Evolutionary conservation across 2,797 vertebrate species (phyloP), one percentile per base, ranked within the genome.

Genomic region (Harpagifer antarcticus): DNA sequence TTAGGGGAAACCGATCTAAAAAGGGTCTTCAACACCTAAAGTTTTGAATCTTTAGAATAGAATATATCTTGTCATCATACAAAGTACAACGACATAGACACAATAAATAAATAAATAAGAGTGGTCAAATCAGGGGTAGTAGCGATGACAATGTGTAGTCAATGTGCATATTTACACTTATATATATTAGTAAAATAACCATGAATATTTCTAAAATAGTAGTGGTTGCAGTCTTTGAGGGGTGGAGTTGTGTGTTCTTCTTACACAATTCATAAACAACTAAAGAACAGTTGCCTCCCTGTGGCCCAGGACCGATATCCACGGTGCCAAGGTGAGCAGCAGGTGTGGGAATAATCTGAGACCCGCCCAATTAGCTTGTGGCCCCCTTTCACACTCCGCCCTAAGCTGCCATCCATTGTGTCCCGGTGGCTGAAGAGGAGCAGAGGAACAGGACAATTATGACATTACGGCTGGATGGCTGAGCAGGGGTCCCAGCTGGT

Each of bases 401-500:
- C 79, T 89, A 89, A 87, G 77, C 90, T 87, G 86, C 65, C 71
- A 52, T 79, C 78, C 79, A 82, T 91, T 93, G 89, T 90, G 83
- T 88, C 77, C 68, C 13, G 17, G 59, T 72, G 83, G 79, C 73
- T 79, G 80, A 84, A 83, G 87, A 86, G 84, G 65, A 89, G 86
- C 85, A 86, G 76, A 85, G 87, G 85, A 90, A 79, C 91, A 79
- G 71, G 78, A 74, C 81, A 87, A 95, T 96, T 95, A 95, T 89
- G 82, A 90, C 91, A 94, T 95, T 94, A 95, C 75, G 73, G 81
- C 83, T 84, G 88, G 88, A 70, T 92, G 90, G 87, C 78, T 95
- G 94, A 91, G 88, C 93, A 91, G 86, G 81, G 74, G 89, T 89
- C 85, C 92, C 89, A 92, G 88, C 86, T 89, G 90, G 86, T 82